phyloP scores from a whole-genome alignment of 2,888 invertebrate genomes.

The Drosophila monieri region DNA sequence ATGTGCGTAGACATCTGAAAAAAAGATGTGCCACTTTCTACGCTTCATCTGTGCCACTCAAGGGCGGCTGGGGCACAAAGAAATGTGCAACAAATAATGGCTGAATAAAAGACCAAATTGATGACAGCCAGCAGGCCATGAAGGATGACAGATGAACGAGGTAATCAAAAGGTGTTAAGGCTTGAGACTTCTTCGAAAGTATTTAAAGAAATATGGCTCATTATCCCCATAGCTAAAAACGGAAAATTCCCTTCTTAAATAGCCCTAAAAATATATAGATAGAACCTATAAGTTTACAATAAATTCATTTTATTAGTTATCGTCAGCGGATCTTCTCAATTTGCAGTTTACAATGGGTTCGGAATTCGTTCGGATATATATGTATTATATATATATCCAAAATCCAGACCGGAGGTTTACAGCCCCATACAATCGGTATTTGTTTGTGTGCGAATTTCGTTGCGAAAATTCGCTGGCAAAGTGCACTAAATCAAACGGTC shows the following conservation, averaged over 20 bases:
- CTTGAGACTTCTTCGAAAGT: background rate
- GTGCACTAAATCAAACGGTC: constrained; percentile 71
- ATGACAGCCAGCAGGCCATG: constrained; percentile 45
- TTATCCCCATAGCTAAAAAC: too few species aligned
- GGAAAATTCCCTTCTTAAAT: background rate
- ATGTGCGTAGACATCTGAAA: constrained; percentile 21
- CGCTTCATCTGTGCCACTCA: constrained; percentile 67
- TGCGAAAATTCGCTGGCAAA: constrained; percentile 41
- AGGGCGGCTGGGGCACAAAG: constrained; percentile 44
- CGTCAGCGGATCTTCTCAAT: constrained; percentile 15
- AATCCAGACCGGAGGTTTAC: constrained; percentile 18
- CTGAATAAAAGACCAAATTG: constrained; percentile 26
- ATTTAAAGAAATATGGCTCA: background rate
- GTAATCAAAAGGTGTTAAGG: constrained; percentile 1
- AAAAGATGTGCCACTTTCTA: constrained; percentile 59
- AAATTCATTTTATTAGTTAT: background rate
- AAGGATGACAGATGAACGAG: constrained; percentile 25
- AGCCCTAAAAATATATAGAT: background rate
- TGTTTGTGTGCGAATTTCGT: constrained; percentile 45
- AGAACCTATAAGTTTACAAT: background rate
- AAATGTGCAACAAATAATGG: constrained; percentile 13
- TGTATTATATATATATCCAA: constrained; percentile 1
- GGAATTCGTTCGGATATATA: constrained; percentile 11
- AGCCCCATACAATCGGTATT: background rate
- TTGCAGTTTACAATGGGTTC: constrained; percentile 13